A percentile compares a stretch with the other conserved stretches of the same genome.
These are phyloP conservation scores for Actinostola sp. DNA, from an alignment of 92 coral and sea anemone species.

Conservation along the genomic window DNA sequence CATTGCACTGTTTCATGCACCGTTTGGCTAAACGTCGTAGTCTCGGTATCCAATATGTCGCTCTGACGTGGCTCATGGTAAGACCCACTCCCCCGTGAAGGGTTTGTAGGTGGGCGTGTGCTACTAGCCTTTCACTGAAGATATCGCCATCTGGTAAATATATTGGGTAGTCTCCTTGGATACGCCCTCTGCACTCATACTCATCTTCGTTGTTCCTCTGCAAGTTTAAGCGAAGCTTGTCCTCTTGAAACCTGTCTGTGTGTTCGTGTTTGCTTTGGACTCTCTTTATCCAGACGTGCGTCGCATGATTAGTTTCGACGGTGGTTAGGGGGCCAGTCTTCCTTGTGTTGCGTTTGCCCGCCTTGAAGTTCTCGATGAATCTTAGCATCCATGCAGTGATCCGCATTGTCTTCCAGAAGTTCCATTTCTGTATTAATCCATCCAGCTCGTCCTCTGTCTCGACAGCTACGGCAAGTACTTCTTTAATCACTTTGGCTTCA, in stretches of 20 bases:
- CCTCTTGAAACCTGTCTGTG: slow-evolving; percentile 39
- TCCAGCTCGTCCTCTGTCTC: slow-evolving; percentile 21
- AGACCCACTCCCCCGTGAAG: slow-evolving; percentile 58
- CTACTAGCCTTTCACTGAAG: slow-evolving; percentile 33
- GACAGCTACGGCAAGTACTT: slow-evolving; percentile 27
- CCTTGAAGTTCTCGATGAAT: slow-evolving; percentile 27
- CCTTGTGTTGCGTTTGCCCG: slow-evolving; percentile 8
- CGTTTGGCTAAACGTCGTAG: slow-evolving; percentile 22
- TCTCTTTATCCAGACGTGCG: slow-evolving; percentile 13
- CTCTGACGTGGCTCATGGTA: slow-evolving; percentile 33
- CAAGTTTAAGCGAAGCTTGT: slow-evolving; percentile 37
- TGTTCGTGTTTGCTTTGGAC: slow-evolving; percentile 14
- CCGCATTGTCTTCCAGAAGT: slow-evolving; percentile 37
- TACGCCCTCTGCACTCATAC: slow-evolving; percentile 40
- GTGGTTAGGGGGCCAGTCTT: slow-evolving; percentile 28
- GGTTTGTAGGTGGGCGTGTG: slow-evolving; percentile 27
- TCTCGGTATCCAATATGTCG: slow-evolving; percentile 35
- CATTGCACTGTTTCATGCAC: background rate
- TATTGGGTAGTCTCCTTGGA: slow-evolving; percentile 57
- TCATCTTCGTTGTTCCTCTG: slow-evolving; percentile 40
- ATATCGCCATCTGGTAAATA: slow-evolving; percentile 37
- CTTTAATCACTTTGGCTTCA: slow-evolving; percentile 24
- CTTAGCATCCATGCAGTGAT: slow-evolving; percentile 40
- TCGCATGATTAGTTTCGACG: slow-evolving; percentile 28
- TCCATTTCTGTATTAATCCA: slow-evolving; percentile 31